Evolutionary conservation across 2,113 vertebrate species (phyloP).

Genomic region (Diphyllodes magnificus): DNA sequence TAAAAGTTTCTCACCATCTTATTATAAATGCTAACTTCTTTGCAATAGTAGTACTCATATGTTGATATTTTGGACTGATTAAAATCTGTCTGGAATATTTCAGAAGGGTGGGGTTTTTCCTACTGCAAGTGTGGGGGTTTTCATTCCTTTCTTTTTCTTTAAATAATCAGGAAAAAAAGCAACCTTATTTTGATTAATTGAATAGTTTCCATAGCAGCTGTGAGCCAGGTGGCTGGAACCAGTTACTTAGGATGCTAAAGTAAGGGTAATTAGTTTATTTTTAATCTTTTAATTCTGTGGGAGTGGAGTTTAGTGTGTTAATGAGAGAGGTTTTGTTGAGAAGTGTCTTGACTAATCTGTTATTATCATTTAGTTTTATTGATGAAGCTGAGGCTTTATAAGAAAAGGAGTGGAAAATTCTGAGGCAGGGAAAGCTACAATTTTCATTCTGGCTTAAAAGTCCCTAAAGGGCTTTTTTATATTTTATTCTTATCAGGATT

Average conservation of each 20-base stretch:
- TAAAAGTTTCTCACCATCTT: background rate
- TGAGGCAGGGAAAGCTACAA: background rate
- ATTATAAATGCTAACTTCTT: background rate
- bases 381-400: background rate
- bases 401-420: background rate
- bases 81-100: background rate
- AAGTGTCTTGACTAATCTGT: conserved; percentile 43
- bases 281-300: conserved; percentile 56
- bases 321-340: conserved; percentile 14
- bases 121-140: background rate
- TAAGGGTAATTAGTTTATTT: conserved; percentile 65
- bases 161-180: background rate
- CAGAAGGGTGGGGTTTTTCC: background rate
- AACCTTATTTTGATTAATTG: conserved; percentile 57
- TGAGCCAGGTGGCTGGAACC: conserved; percentile 52
- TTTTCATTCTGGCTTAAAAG: conserved; percentile 10
- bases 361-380: conserved; percentile 52
- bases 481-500: conserved; percentile 29
- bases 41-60: background rate
- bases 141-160: conserved; percentile 3
- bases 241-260: conserved; percentile 38
- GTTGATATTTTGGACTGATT: background rate
- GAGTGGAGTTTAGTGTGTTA: conserved; percentile 46
- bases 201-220: conserved; percentile 60
- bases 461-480: background rate